A percentile compares a stretch with the other conserved stretches of the same genome.
Evolutionary conservation across 2,797 vertebrate species (phyloP).

Genomic region (Pelochelys cantorii): DNA sequence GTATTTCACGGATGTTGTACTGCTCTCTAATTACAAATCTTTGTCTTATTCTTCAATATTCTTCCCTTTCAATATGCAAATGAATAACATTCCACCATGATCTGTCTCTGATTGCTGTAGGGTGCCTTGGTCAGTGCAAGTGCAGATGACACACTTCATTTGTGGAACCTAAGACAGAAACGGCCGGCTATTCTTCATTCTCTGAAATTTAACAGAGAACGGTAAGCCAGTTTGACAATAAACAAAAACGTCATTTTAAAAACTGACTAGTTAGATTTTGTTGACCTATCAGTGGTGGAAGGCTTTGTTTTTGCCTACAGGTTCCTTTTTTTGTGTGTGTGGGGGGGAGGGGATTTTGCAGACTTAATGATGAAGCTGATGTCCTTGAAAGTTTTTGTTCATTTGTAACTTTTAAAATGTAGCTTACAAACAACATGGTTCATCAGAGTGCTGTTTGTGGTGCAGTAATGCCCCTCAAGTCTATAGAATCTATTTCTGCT

Average conservation of each 20-base stretch:
- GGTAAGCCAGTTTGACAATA: conserved; percentile 81
- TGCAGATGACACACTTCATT: conserved; percentile 95
- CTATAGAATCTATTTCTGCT: background rate
- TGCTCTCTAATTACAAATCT: rapidly evolving
- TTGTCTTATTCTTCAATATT: background rate
- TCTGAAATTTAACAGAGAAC: conserved; percentile 98
- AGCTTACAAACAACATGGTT: background rate
- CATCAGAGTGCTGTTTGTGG: background rate
- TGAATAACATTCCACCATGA: background rate
- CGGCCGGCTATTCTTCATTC: conserved; percentile 96
- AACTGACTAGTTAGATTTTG: background rate
- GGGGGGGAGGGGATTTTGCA: background rate
- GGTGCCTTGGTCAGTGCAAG: conserved; percentile 96
- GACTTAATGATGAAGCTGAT: background rate
- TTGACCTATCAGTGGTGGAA: rapidly evolving
- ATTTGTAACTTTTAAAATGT: background rate
- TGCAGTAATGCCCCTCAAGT: background rate
- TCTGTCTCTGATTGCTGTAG: conserved; percentile 79
- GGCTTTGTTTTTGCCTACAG: background rate
- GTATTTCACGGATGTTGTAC: background rate
- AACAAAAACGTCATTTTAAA: background rate
- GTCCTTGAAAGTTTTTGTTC: background rate
- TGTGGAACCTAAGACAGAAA: conserved; percentile 98
- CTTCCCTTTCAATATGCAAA: background rate
- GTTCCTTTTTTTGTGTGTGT: background rate